Evolutionary conservation across 2,113 vertebrate genomes (phyloP).

Genomic region (Pyxicephalus adspersus): DNA sequence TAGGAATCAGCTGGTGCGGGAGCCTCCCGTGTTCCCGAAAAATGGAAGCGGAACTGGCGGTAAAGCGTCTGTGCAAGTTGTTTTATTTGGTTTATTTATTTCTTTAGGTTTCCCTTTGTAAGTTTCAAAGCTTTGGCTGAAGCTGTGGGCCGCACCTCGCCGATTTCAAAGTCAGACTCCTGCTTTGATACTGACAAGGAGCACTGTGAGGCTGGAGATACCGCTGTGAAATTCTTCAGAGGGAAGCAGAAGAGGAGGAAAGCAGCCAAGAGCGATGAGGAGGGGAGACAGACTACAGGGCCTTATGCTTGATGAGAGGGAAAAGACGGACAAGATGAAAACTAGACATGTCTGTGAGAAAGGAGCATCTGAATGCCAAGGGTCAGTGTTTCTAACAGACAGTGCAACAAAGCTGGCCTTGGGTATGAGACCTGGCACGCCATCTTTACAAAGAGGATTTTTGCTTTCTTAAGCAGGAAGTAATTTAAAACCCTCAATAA

Average conservation of each 20-base stretch:
- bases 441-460: background rate
- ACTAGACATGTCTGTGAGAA: slow-evolving; percentile 38
- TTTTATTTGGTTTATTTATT: slow-evolving; percentile 54
- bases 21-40: background rate
- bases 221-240: slow-evolving; percentile 55
- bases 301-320: slow-evolving; percentile 43
- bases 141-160: slow-evolving; percentile 51
- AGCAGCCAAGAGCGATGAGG: slow-evolving; percentile 40
- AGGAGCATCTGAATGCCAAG: slow-evolving; percentile 27
- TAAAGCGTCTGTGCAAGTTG: slow-evolving; percentile 3
- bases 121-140: slow-evolving; percentile 48
- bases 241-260: slow-evolving; percentile 48
- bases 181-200: slow-evolving; percentile 55
- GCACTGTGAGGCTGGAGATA: slow-evolving; percentile 52
- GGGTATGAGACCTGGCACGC: background rate
- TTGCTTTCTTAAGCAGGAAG: background rate
- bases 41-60: slow-evolving; percentile 17
- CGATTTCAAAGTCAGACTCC: slow-evolving; percentile 53
- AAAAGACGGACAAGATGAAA: slow-evolving; percentile 29
- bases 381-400: slow-evolving; percentile 37
- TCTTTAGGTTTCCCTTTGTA: slow-evolving; percentile 34
- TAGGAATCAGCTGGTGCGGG: slow-evolving; percentile 24
- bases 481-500: too few relatives aligned
- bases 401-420: slow-evolving; percentile 6
- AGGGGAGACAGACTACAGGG: slow-evolving; percentile 34